A percentile compares a stretch with the other conserved stretches of the same genome.
phyloP scores from a whole-genome alignment of 2,113 vertebrate genomes.

The Rhynchopsitta pachyrhyncha region DNA sequence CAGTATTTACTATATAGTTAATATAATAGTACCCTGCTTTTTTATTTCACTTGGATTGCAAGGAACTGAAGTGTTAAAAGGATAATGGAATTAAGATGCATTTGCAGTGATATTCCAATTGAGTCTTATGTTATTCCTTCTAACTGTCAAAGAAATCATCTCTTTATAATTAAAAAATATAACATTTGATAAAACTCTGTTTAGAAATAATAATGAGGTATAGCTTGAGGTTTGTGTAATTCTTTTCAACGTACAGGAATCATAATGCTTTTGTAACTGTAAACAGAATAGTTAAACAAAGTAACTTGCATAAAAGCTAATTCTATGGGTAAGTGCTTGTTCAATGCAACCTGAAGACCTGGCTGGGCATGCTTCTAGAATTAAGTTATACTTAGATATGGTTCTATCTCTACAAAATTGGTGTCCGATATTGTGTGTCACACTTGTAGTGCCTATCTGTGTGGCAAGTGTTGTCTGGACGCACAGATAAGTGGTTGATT shows the following conservation, averaged over 20 bases:
- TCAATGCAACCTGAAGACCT: neutral
- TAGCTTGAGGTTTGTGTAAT: neutral
- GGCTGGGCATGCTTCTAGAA: neutral
- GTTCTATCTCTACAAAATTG: neutral
- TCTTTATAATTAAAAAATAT: neutral
- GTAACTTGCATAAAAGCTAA: neutral
- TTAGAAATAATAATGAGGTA: neutral
- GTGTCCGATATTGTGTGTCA: neutral
- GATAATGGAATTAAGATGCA: neutral
- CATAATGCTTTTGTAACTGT: neutral
- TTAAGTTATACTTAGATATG: neutral
- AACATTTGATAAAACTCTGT: neutral
- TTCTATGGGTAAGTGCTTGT: neutral
- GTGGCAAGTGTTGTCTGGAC: neutral
- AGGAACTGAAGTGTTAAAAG: neutral
- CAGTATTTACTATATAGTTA: neutral
- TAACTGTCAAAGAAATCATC: neutral
- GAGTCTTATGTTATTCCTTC: neutral
- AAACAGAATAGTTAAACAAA: neutral
- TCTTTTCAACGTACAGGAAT: neutral
- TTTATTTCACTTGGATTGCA: neutral
- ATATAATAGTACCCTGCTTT: neutral
- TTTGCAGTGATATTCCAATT: neutral
- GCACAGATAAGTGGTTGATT: neutral
- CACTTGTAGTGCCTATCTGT: accelerated